phyloP scores from a whole-genome alignment of 2,113 vertebrate genomes.

The Paralichthys olivaceus region DNA sequence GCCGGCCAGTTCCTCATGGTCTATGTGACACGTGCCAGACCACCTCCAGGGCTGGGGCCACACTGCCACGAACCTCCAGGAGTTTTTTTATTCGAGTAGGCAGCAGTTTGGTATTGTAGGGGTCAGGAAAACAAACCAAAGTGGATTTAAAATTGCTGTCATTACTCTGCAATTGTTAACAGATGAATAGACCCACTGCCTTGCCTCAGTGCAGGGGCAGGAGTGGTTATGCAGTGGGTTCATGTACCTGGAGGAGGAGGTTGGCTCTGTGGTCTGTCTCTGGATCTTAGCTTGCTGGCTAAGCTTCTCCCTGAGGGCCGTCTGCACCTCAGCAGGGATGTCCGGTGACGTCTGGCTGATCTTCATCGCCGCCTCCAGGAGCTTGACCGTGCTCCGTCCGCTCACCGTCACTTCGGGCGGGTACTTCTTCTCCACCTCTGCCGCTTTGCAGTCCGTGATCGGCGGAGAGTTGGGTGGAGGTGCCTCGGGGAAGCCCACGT shows the following conservation, averaged over 20 bases:
- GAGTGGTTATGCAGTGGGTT: not conserved
- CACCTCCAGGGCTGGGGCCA: constrained; percentile 34
- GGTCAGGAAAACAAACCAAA: constrained; percentile 1
- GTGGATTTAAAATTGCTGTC: not conserved
- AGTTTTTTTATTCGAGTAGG: not conserved
- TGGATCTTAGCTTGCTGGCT: constrained; percentile 93
- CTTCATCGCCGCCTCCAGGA: constrained; percentile 94
- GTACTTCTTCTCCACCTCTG: constrained; percentile 83
- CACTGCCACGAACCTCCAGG: constrained; percentile 24
- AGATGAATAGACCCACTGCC: not conserved
- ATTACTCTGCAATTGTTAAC: not conserved
- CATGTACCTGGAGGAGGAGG: constrained; percentile 93
- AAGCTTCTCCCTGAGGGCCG: constrained; percentile 89
- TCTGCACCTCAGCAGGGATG: constrained; percentile 96
- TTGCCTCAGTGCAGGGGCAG: not conserved
- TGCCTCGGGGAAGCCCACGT: constrained; percentile 81
- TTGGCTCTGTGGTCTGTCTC: constrained; percentile 96
- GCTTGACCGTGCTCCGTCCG: constrained; percentile 83
- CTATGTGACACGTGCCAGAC: constrained; percentile 40
- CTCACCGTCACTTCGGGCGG: constrained; percentile 86
- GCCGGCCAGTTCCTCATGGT: constrained; percentile 19
- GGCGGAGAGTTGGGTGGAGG: constrained; percentile 68
- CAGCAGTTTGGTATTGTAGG: not conserved
- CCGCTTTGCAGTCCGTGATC: constrained; percentile 45
- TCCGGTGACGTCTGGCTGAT: constrained; percentile 99